A percentile compares a stretch with the other conserved stretches of the same genome.
Evolutionary conservation across 2,113 vertebrate species (phyloP).

Genomic region (Entosphenus tridentatus): DNA sequence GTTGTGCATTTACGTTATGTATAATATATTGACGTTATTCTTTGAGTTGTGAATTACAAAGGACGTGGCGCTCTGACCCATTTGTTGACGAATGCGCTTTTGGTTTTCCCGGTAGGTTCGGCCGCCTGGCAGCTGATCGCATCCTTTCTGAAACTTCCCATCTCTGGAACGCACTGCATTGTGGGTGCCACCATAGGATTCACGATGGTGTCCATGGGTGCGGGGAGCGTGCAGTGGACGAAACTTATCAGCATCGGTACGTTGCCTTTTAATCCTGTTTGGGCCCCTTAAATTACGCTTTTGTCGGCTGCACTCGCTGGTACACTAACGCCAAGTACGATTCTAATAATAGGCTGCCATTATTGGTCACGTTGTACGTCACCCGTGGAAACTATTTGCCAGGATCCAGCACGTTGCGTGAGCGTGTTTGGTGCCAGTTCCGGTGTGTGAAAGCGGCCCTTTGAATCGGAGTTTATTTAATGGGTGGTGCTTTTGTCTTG

Average conservation of each 20-base stretch:
- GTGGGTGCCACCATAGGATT: constrained; percentile 84
- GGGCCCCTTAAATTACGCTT: not conserved
- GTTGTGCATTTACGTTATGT: too few relatives aligned
- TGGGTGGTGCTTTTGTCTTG: not conserved
- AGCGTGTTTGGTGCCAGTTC: too few relatives aligned
- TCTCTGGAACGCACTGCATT: constrained; percentile 90
- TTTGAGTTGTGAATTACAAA: too few relatives aligned
- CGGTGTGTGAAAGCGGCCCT: not conserved
- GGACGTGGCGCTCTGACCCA: too few relatives aligned
- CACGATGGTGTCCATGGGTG: constrained; percentile 56
- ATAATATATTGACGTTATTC: too few relatives aligned
- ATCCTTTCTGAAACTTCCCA: constrained; percentile 82
- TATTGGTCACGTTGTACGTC: too few relatives aligned
- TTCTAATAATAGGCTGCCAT: not conserved
- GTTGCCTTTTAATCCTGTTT: constrained; percentile 8
- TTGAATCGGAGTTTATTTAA: not conserved
- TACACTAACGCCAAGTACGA: not conserved
- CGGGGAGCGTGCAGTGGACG: constrained; percentile 57
- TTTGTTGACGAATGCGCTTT: too few relatives aligned
- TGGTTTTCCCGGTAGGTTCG: constrained; percentile 34
- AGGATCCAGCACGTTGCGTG: too few relatives aligned
- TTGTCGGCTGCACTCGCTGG: not conserved
- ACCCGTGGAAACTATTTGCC: too few relatives aligned
- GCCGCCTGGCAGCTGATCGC: constrained; percentile 77
- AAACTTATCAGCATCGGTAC: constrained; percentile 72